These are phyloP conservation scores for Actinernus sp. DNA, from an alignment of 92 coral and sea anemone genomes.

Conservation along the genomic window DNA sequence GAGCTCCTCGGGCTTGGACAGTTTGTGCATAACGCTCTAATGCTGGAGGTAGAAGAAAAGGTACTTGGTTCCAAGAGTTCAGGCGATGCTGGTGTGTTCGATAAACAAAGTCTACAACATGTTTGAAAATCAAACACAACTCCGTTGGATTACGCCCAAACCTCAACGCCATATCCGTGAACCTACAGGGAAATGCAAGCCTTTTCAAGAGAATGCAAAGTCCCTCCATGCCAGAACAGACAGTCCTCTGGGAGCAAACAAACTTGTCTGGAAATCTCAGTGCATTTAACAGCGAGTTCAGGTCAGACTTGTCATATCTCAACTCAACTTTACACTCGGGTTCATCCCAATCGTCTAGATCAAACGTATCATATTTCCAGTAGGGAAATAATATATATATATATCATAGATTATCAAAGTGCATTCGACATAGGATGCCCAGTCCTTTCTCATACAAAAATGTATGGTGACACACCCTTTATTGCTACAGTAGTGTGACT, in stretches of 20 bases:
- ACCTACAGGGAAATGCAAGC: conserved; percentile 61
- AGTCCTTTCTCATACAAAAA: no score
- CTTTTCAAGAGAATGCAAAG: conserved; percentile 61
- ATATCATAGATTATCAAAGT: no score
- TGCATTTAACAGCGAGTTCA: conserved; percentile 13
- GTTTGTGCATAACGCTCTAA: conserved; percentile 33
- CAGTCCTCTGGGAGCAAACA: conserved; percentile 60
- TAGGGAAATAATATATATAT: no score
- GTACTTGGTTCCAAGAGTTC: conserved; percentile 51
- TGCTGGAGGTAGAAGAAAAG: conserved; percentile 31
- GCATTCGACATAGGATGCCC: no score
- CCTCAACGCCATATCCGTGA: conserved; percentile 42
- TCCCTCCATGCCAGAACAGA: conserved; percentile 58
- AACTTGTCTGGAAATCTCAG: conserved; percentile 47
- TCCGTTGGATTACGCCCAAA: conserved; percentile 69
- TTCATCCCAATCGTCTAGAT: conserved; percentile 31
- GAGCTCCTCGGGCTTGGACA: no score
- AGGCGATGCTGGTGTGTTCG: conserved; percentile 44
- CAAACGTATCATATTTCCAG: no score
- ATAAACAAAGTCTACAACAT: conserved; percentile 22
- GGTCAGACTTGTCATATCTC: conserved; percentile 44
- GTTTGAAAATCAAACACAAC: conserved; percentile 49
- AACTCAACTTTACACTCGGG: conserved; percentile 45
- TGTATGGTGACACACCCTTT: no score
- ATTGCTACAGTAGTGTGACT: no score